Conservation (phyloP, 2,888 invertebrate genomes). For the Hirtodrosophila cameraria region DNA sequence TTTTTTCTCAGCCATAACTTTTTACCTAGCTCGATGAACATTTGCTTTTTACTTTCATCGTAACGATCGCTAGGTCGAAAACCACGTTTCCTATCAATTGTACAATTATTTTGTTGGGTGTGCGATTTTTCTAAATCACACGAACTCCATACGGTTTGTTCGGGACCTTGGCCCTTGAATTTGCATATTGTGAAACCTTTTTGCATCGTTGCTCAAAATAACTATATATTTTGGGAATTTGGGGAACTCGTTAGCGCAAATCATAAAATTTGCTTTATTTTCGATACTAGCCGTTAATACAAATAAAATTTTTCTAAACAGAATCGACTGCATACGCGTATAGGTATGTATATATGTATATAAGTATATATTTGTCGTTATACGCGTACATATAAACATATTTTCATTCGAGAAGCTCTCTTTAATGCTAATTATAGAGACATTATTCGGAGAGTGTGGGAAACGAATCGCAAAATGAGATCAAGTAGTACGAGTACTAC, state of each 20-base stretch:
- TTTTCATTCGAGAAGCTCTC: slow-evolving; percentile 18
- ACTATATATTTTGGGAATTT: not conserved
- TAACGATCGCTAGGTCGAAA: slow-evolving; percentile 93
- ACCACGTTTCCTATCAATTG: slow-evolving; percentile 89
- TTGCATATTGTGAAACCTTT: slow-evolving; percentile 29
- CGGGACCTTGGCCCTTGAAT: slow-evolving; percentile 5
- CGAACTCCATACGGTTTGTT: slow-evolving; percentile 4
- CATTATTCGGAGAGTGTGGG: slow-evolving; percentile 8
- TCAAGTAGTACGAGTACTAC: not conserved
- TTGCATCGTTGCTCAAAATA: slow-evolving; percentile 31
- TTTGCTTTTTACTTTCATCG: slow-evolving; percentile 92
- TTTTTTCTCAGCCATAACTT: slow-evolving; percentile 88
- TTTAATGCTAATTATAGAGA: slow-evolving; percentile 59
- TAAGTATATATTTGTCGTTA: slow-evolving; percentile 13
- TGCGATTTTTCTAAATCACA: slow-evolving; percentile 72
- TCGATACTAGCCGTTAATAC: slow-evolving; percentile 26
- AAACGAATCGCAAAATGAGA: slow-evolving; percentile 7
- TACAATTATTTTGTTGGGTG: slow-evolving; percentile 85
- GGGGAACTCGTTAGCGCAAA: slow-evolving; percentile 19
- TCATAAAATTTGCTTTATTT: slow-evolving; percentile 31
- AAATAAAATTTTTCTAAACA: slow-evolving; percentile 32
- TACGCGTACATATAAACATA: not conserved
- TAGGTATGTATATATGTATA: slow-evolving; percentile 8
- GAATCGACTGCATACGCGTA: slow-evolving; percentile 13
- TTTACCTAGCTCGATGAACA: slow-evolving; percentile 91